These are phyloP conservation scores for Liasis olivaceus DNA, from an alignment of 2,797 vertebrate genomes.

Conservation along the genomic window DNA sequence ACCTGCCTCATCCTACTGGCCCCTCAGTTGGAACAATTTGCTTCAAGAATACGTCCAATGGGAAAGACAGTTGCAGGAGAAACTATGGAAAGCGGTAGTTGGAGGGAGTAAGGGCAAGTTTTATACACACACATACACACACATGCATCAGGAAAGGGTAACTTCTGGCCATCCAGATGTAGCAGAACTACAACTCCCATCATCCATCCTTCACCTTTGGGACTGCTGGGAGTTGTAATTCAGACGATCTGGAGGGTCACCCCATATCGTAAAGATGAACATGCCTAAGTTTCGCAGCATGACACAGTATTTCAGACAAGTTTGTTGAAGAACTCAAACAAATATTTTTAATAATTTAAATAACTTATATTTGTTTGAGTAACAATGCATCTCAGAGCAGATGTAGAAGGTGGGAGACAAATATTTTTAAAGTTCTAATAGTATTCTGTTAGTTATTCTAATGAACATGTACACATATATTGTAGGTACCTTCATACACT, in stretches of 20 bases:
- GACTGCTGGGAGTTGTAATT: neutral
- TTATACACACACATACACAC: neutral
- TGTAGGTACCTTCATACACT: neutral
- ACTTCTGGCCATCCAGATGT: neutral
- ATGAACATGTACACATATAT: neutral
- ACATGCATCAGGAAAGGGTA: neutral
- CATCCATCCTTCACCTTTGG: neutral
- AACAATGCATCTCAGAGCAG: neutral
- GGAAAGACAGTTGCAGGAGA: neutral
- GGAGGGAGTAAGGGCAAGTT: neutral
- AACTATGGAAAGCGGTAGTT: neutral
- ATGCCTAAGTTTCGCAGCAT: neutral
- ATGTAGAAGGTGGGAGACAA: neutral
- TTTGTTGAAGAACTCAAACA: neutral
- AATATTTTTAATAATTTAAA: neutral
- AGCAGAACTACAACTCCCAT: neutral
- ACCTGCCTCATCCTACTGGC: neutral
- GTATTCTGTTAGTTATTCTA: neutral
- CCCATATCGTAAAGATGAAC: neutral
- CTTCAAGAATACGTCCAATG: neutral
- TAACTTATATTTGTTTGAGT: neutral
- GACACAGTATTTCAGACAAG: neutral
- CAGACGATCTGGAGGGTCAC: neutral
- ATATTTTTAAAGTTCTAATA: neutral
- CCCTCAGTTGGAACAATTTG: neutral